These are phyloP conservation scores for Monopterus albus DNA, from an alignment of 2,113 vertebrate genomes.

Conservation along the genomic window DNA sequence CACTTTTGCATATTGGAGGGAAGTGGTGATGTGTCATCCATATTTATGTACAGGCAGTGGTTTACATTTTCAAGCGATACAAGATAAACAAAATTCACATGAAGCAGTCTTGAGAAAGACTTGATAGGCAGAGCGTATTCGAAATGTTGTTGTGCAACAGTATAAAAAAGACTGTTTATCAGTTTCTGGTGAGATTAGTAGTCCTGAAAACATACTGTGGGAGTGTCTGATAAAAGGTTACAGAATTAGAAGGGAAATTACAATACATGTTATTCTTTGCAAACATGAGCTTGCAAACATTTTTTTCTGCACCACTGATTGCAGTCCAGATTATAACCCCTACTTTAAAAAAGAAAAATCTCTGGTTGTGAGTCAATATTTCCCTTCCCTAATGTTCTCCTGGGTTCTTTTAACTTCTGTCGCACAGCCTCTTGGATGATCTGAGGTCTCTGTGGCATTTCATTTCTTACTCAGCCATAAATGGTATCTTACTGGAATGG, in stretches of 20 bases:
- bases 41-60: no score
- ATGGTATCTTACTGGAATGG: constrained; percentile 64
- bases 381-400: constrained; percentile 48
- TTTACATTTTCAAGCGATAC: no score
- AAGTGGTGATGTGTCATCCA: no score
- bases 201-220: constrained; percentile 10
- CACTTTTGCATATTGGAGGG: no score
- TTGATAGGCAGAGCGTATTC: constrained; percentile 28
- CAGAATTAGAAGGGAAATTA: constrained; percentile 51
- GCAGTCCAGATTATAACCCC: constrained; percentile 36
- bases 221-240: constrained; percentile 35
- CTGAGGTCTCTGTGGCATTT: constrained; percentile 71
- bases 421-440: constrained; percentile 51
- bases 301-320: constrained; percentile 49
- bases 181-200: constrained; percentile 25
- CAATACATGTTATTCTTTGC: constrained; percentile 45
- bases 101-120: constrained; percentile 3
- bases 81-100: no score
- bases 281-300: constrained; percentile 45
- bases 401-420: constrained; percentile 50
- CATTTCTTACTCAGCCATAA: constrained; percentile 66
- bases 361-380: constrained; percentile 21
- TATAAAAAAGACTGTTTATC: constrained; percentile 28
- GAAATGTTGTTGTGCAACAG: background rate
- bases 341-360: constrained; percentile 6